phyloP scores from a whole-genome alignment of 2,113 vertebrate species.

The Casuarius casuarius region DNA sequence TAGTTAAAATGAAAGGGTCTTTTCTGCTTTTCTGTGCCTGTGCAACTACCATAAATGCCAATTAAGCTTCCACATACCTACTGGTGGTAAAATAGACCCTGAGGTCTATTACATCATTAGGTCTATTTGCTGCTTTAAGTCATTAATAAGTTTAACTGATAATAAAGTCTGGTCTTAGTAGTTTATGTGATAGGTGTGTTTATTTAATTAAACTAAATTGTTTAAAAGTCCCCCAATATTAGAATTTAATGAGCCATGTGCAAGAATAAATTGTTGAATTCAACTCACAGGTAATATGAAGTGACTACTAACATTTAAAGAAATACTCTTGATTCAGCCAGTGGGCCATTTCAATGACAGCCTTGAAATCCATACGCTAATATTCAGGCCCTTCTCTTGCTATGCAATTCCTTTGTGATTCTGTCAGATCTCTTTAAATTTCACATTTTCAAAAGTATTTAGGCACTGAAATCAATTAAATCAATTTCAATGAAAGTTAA shows the following conservation, averaged over 20 bases:
- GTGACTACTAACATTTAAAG: neutral
- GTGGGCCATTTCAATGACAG: neutral
- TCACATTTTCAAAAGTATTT: neutral
- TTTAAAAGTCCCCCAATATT: neutral
- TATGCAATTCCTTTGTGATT: neutral
- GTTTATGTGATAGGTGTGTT: neutral
- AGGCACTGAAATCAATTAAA: neutral
- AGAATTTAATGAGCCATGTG: neutral
- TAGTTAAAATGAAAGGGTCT: neutral
- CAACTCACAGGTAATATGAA: neutral
- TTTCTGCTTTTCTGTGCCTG: neutral
- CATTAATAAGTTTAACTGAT: neutral
- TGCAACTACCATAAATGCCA: neutral
- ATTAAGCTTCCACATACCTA: neutral
- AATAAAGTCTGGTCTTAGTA: neutral
- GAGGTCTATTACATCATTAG: neutral
- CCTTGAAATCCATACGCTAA: neutral
- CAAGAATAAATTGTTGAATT: neutral
- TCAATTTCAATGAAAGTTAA: neutral
- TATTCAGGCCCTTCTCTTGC: neutral
- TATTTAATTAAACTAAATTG: neutral
- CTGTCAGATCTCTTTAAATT: neutral
- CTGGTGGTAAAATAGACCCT: neutral
- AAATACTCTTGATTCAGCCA: neutral
- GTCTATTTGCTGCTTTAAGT: neutral